Percentiles rank a stretch among this genome's conserved stretches.
phyloP scores from a whole-genome alignment of 2,113 vertebrate genomes.

The Tyto alba region DNA sequence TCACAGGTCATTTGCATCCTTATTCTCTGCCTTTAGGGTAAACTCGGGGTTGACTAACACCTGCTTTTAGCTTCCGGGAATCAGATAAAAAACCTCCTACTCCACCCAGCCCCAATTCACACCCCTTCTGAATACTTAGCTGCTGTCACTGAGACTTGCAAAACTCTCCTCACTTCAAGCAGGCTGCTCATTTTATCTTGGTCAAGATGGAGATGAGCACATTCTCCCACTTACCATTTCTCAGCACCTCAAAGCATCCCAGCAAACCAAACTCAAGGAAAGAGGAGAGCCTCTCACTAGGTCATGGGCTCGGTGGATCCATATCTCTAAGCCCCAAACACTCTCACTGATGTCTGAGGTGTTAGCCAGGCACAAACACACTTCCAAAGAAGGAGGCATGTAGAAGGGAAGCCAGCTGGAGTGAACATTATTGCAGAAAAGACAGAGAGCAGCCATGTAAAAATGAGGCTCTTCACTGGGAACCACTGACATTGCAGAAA shows the following conservation, averaged over 20 bases:
- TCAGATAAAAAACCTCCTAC: not conserved
- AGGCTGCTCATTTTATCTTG: not conserved
- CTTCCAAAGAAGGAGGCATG: not conserved
- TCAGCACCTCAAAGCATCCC: not conserved
- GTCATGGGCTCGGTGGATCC: accelerated
- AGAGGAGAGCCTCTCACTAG: not conserved
- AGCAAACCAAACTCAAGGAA: not conserved
- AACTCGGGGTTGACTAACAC: constrained; percentile 23
- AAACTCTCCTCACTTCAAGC: not conserved
- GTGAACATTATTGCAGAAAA: not conserved
- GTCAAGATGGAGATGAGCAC: not conserved
- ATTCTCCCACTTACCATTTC: not conserved
- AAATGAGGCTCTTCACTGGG: not conserved
- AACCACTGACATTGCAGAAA: not conserved
- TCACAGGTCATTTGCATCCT: constrained; percentile 43
- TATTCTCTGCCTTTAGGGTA: constrained; percentile 53
- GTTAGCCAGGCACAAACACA: not conserved
- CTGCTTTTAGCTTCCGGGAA: constrained; percentile 31
- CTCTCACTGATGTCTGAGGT: not conserved
- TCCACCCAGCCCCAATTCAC: not conserved
- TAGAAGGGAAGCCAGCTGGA: not conserved
- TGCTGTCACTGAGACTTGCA: not conserved
- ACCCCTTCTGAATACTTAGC: not conserved
- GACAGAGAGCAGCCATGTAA: not conserved
- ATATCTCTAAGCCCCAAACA: not conserved